Conservation (phyloP, 2,888 invertebrate genomes). For the Omphaloscelis lunosa region DNA sequence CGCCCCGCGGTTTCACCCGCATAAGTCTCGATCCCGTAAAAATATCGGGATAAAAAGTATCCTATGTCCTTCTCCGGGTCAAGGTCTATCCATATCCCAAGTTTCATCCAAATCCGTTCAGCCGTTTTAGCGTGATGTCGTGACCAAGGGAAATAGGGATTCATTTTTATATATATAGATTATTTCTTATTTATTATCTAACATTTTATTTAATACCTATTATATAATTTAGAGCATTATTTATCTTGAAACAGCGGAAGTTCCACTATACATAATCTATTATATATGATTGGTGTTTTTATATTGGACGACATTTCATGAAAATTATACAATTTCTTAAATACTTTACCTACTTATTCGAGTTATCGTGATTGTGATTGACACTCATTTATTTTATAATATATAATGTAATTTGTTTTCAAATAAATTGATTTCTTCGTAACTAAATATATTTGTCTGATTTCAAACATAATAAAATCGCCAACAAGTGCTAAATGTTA, state of each 20-base stretch:
- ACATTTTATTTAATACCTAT: not conserved
- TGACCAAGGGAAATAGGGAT: no score
- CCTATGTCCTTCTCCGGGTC: no score
- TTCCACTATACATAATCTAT: not conserved
- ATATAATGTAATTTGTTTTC: not conserved
- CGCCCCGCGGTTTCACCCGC: no score
- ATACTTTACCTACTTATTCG: not conserved
- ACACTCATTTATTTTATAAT: not conserved
- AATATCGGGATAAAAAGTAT: no score
- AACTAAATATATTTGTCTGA: not conserved
- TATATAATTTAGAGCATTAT: slow-evolving; percentile 15
- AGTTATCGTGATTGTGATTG: not conserved
- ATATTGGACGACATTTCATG: not conserved
- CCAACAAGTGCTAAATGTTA: not conserved
- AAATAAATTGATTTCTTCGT: slow-evolving; percentile 3
- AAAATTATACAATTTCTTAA: not conserved
- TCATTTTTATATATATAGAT: no score
- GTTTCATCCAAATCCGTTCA: no score
- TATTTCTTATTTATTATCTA: slow-evolving; percentile 1
- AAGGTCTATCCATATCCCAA: no score
- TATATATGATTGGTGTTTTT: not conserved
- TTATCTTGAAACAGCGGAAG: not conserved
- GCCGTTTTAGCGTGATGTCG: no score
- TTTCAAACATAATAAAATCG: not conserved
- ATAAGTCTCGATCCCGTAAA: no score